Percentiles rank a stretch among this genome's conserved stretches.
Conservation (phyloP, 2,797 vertebrate species). For the Lagodon rhomboides region DNA sequence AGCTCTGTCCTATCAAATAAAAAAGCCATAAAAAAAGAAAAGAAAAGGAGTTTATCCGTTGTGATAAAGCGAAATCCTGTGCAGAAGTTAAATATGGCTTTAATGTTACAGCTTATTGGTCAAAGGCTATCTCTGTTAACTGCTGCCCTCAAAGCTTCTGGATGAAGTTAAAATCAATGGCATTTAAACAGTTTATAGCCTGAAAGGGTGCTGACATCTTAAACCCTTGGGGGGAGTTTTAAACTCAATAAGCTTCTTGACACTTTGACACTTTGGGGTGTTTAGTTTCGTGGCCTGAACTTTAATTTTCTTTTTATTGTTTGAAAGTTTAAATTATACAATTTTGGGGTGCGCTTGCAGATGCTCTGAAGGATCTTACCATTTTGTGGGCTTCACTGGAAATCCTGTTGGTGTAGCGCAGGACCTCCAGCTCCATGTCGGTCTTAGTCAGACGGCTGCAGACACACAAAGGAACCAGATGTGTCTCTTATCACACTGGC, state of each 20-base stretch:
- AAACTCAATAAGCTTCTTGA: constrained; percentile 24
- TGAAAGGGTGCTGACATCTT: constrained; percentile 26
- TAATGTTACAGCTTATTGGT: constrained; percentile 55
- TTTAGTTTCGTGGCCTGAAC: constrained; percentile 19
- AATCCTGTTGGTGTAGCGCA: constrained; percentile 96
- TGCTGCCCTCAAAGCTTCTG: constrained; percentile 28
- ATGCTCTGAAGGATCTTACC: constrained; percentile 80
- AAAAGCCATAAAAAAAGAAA: too few relatives aligned
- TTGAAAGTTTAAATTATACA: not conserved
- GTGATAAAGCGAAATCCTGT: constrained; percentile 33
- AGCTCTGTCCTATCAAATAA: not conserved
- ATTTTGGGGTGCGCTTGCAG: not conserved
- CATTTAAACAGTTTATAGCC: constrained; percentile 44
- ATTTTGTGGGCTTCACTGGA: constrained; percentile 97
- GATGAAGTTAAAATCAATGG: constrained; percentile 45
- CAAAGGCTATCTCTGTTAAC: constrained; percentile 40
- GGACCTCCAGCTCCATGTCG: constrained; percentile 97
- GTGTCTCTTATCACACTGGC: not conserved
- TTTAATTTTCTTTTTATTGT: constrained; percentile 2
- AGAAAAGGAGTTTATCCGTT: constrained; percentile 22
- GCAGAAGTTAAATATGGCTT: constrained; percentile 43
- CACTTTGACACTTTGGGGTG: not conserved
- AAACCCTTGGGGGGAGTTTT: constrained; percentile 10
- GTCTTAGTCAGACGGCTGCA: constrained; percentile 94
- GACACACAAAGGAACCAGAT: constrained; percentile 51